Base-by-base conservation (phyloP, 2,797 vertebrate species). In the Menidia menidia region DNA sequence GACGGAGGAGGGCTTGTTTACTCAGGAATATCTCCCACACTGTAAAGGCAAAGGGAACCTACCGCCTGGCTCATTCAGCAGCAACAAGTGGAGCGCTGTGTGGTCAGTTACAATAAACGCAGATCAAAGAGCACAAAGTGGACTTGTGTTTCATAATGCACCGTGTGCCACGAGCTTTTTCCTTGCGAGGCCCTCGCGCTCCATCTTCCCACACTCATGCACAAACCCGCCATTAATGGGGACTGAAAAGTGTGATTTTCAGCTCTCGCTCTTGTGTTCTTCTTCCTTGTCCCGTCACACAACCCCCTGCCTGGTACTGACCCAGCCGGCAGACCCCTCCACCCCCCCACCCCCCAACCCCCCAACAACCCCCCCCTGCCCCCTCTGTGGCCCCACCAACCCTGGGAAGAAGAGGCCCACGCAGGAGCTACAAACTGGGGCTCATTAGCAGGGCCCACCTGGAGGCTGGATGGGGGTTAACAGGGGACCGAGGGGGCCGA, bases 361-460 rank as follows among this genome's bases (percentile, higher is more conserved):
- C 88, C 85, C 74, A 87, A 25, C 25, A 1, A 1, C 25, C 82
- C 84, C 86, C 81, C 64, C 44, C 69, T 77, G 65, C 73, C 69
- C 80, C 77, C 68, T 71, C 79, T 5, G 15, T 57, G 25, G 72
- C 76, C 89, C 88, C 85, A 74, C 76, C 80, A 85, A 87, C 78
- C 90, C 81, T 88, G 89, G 88, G 88, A 92, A 89, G 89, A 89
- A 89, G 90, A 86, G 88, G 90, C 89, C 92, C 91, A 64, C 45
- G 90, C 89, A 69, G 81, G 88, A 92, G 89, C 86, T 91, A 77
- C 25, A 33, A 84, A 88, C 91, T 92, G 84, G 70, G 78, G 83
- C 95, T 97, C 95, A 97, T 97, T 97, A 97, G 94, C 86, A 73
- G 93, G 75, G 89, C 88, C 91, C 95, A 95, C 95, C 96, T 91